Conservation (phyloP, 2,888 invertebrate genomes). For the Sesia apiformis region DNA sequence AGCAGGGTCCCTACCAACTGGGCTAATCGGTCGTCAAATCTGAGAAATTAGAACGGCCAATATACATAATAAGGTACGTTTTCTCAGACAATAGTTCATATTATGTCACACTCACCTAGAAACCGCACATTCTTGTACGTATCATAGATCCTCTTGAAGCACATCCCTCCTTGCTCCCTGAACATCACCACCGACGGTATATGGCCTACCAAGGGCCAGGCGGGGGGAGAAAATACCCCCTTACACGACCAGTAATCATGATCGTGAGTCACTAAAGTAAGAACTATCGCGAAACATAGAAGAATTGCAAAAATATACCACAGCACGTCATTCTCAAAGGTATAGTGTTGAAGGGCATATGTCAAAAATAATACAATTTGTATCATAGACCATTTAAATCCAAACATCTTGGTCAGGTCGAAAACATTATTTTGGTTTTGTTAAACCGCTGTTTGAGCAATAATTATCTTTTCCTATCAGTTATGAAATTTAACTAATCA, state of each 20-base stretch:
- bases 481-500: no score
- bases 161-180: conserved; percentile 60
- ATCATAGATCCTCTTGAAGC: conserved; percentile 59
- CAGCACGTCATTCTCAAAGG: conserved; percentile 33
- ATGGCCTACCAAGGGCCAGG: conserved; percentile 56
- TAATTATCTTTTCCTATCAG: not conserved
- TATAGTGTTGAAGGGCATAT: conserved; percentile 42
- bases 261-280: conserved; percentile 50
- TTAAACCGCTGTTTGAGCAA: not conserved
- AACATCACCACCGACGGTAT: conserved; percentile 50
- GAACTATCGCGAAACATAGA: conserved; percentile 20
- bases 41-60: no score
- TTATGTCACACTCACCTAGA: conserved; percentile 41
- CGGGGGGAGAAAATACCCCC: conserved; percentile 57
- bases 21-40: no score
- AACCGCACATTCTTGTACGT: conserved; percentile 42
- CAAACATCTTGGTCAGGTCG: conserved; percentile 39
- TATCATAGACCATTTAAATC: conserved; percentile 45
- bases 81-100: no score
- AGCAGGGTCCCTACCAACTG: no score
- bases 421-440: not conserved
- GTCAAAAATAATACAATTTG: conserved; percentile 31
- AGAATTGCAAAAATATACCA: conserved; percentile 32
- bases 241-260: conserved; percentile 55
- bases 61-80: no score